Conservation (phyloP, 1,140 invertebrate genomes). For the Drosophila pseudoananassae region DNA sequence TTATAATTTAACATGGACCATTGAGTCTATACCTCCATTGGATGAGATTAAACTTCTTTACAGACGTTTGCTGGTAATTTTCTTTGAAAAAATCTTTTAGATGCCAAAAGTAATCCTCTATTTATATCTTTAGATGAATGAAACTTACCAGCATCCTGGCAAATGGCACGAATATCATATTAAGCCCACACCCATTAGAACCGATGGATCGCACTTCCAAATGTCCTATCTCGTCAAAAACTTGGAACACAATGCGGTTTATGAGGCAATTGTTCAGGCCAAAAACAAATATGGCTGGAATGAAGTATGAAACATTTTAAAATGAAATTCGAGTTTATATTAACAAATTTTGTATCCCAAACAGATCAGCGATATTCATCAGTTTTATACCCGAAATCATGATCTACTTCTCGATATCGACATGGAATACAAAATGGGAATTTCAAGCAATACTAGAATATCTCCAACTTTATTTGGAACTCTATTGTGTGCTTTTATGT, state of each 20-base stretch:
- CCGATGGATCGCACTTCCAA: constrained; percentile 70
- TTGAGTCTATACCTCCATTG: constrained; percentile 86
- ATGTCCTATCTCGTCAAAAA: constrained; percentile 86
- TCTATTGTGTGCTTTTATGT: constrained; percentile 43
- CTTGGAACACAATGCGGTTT: constrained; percentile 86
- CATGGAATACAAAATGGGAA: constrained; percentile 84
- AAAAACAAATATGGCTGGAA: constrained; percentile 89
- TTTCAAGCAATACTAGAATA: constrained; percentile 57
- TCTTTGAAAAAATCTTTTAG: background rate
- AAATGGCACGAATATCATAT: constrained; percentile 85
- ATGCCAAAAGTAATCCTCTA: background rate
- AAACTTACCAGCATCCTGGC: constrained; percentile 85
- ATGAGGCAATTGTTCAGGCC: constrained; percentile 88
- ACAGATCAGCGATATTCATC: constrained; percentile 83
- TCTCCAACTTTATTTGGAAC: constrained; percentile 22
- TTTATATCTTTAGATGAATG: constrained; percentile 84
- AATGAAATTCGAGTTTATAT: background rate
- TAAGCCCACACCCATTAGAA: constrained; percentile 72
- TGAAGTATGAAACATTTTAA: constrained; percentile 78
- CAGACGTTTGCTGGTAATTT: constrained; percentile 84
- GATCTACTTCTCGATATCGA: constrained; percentile 80
- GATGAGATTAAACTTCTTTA: constrained; percentile 86
- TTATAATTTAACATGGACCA: constrained; percentile 86
- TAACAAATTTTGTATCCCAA: constrained; percentile 4
- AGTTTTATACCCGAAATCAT: constrained; percentile 83